Evolutionary conservation across 2,797 vertebrate genomes (phyloP).

Genomic region (Malurus leucopterus): DNA sequence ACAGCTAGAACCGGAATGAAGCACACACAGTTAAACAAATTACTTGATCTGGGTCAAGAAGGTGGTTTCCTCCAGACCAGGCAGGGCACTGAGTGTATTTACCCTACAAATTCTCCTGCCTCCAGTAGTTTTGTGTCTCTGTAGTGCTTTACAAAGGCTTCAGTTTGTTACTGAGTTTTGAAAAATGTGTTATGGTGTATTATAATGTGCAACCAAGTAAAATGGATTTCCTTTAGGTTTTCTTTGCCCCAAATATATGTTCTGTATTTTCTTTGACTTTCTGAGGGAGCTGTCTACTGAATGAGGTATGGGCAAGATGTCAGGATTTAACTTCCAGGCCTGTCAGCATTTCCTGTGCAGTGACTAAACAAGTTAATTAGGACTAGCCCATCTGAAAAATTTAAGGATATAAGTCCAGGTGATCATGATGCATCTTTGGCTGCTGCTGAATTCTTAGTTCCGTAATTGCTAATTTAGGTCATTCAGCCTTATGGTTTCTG

Average conservation of each 20-base stretch:
- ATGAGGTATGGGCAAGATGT: neutral
- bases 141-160: neutral
- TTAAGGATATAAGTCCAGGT: neutral
- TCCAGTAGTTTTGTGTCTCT: neutral
- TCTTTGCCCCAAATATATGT: neutral
- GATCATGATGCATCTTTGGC: neutral
- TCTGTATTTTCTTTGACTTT: neutral
- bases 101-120: neutral
- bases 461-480: neutral
- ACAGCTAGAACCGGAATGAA: neutral
- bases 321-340: neutral
- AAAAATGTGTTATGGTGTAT: neutral
- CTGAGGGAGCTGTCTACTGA: neutral
- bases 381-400: neutral
- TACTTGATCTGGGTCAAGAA: neutral
- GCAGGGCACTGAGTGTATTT: neutral
- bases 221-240: neutral
- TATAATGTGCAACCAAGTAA: neutral
- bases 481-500: neutral
- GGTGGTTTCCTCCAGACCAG: neutral
- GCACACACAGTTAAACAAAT: neutral
- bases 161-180: neutral
- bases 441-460: neutral
- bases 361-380: neutral
- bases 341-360: neutral